phyloP scores from a whole-genome alignment of 2,113 vertebrate genomes.

The Hydrolagus affinis region DNA sequence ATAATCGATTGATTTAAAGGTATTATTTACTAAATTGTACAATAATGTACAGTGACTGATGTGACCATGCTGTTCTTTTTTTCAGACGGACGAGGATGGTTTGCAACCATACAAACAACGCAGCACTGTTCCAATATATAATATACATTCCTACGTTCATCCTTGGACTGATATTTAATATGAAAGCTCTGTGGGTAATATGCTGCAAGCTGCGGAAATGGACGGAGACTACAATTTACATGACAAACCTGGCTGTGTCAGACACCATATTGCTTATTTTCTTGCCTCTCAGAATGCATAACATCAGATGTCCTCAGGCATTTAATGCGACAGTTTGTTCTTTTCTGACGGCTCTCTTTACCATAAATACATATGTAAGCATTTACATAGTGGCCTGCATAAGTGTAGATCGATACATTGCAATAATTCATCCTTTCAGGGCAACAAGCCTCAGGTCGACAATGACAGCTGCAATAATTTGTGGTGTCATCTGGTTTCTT shows the following conservation, averaged over 20 bases:
- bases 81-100: not conserved
- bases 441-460: constrained; percentile 51
- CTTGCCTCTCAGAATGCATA: constrained; percentile 50
- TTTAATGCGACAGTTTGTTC: constrained; percentile 3
- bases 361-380: constrained; percentile 61
- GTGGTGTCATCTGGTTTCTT: constrained; percentile 47
- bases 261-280: constrained; percentile 54
- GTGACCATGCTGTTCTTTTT: not conserved
- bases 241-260: constrained; percentile 53
- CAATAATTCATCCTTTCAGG: constrained; percentile 56
- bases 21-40: not conserved
- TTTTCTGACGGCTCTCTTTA: constrained; percentile 41
- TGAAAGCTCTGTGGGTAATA: constrained; percentile 54
- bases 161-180: constrained; percentile 53
- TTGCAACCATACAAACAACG: not conserved
- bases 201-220: constrained; percentile 49
- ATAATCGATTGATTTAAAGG: not conserved
- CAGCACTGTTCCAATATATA: constrained; percentile 30
- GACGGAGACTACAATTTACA: constrained; percentile 59
- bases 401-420: constrained; percentile 58
- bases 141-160: constrained; percentile 34
- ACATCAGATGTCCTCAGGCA: fast-evolving
- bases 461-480: constrained; percentile 43
- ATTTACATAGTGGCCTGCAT: constrained; percentile 52
- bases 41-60: not conserved